Evolutionary conservation across 2,888 invertebrate species (phyloP).

Genomic region (Leistus spinibarbis): DNA sequence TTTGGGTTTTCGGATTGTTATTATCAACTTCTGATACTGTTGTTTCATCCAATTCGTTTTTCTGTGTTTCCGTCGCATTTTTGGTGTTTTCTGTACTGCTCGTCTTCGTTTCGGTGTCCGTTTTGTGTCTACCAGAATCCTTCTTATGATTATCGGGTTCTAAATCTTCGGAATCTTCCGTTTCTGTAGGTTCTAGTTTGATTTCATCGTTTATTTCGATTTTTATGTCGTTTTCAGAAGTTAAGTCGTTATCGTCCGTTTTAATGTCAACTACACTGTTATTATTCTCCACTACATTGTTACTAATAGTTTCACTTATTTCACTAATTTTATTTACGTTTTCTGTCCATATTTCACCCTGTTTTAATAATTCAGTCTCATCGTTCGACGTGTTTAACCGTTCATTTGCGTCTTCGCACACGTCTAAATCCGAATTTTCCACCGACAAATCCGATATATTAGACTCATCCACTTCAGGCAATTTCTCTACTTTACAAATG

Average conservation of each 20-base stretch:
- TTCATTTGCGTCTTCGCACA: slow-evolving; percentile 25
- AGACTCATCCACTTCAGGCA: slow-evolving; percentile 41
- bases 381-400: background rate
- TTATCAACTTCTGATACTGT: background rate
- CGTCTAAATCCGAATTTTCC: slow-evolving; percentile 42
- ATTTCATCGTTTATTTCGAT: background rate
- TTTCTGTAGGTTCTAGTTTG: background rate
- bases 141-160: background rate
- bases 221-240: background rate
- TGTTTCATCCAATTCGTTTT: background rate
- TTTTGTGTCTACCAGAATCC: background rate
- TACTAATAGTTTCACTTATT: background rate
- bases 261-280: background rate
- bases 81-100: background rate
- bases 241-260: background rate
- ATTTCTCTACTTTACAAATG: background rate
- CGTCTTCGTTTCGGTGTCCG: background rate
- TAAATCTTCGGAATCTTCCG: background rate
- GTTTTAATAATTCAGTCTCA: background rate
- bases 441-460: slow-evolving; percentile 41
- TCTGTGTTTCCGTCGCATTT: background rate
- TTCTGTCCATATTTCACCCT: slow-evolving; percentile 5
- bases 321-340: slow-evolving; percentile 5
- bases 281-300: background rate
- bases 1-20: background rate